A percentile compares a stretch with the other conserved stretches of the same genome.
phyloP scores from a whole-genome alignment of 2,113 vertebrate genomes.

The Elachura formosa region DNA sequence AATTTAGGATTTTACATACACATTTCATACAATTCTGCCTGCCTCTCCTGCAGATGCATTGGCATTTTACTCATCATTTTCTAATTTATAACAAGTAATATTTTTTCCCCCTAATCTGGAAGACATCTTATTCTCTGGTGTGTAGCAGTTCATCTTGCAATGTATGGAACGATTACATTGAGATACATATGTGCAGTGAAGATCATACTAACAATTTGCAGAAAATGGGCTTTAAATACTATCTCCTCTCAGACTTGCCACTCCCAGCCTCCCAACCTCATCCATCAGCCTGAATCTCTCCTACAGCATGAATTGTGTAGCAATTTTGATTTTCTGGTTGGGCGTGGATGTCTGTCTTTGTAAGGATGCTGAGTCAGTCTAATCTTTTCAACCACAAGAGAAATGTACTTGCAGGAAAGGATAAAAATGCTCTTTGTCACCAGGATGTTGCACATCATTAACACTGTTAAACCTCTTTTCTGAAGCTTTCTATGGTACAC shows the following conservation, averaged over 20 bases:
- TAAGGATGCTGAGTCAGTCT: neutral
- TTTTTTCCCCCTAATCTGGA: rapidly evolving
- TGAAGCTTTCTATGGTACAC: neutral
- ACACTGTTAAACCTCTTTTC: neutral
- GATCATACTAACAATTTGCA: neutral
- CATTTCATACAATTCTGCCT: neutral
- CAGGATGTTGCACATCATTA: conserved; percentile 3
- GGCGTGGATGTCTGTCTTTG: neutral
- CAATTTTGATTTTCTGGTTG: neutral
- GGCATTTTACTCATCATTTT: neutral
- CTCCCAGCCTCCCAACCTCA: neutral
- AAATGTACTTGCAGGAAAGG: neutral
- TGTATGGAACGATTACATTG: neutral
- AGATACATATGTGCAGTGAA: neutral
- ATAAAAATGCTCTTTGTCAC: neutral
- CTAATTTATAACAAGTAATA: neutral
- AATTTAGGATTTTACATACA: neutral
- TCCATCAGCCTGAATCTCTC: neutral
- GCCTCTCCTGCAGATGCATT: neutral
- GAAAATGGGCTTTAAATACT: neutral
- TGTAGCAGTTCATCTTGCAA: neutral
- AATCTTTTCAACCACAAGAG: neutral
- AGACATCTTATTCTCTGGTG: neutral
- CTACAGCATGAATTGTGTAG: neutral
- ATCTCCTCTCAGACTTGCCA: neutral